phyloP scores from a whole-genome alignment of 1,140 invertebrate genomes.

The Trypoxylus dichotomus region DNA sequence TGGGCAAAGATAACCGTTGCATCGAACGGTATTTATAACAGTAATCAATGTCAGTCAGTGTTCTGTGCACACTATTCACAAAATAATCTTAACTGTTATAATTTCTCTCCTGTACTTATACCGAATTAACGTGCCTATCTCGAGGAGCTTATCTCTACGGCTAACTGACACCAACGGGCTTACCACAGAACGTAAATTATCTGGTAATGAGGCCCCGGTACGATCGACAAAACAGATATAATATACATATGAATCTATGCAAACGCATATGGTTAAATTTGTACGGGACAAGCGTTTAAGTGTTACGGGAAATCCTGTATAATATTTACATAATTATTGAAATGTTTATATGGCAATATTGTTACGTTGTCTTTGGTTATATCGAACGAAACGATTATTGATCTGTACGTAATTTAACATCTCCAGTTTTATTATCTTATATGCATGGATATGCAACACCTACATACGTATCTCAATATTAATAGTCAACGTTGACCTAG shows the following conservation, averaged over 20 bases:
- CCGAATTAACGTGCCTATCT: constrained; percentile 5
- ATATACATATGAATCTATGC: not conserved
- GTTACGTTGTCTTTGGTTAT: too few species aligned
- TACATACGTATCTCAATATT: not conserved
- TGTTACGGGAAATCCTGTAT: not conserved
- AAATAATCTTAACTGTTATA: constrained; percentile 8
- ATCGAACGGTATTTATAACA: constrained; percentile 22
- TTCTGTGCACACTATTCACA: not conserved
- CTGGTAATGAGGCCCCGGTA: not conserved
- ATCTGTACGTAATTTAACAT: not conserved
- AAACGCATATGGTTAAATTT: too few species aligned
- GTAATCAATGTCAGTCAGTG: constrained; percentile 13
- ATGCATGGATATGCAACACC: not conserved
- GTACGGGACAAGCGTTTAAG: not conserved
- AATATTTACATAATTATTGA: not conserved
- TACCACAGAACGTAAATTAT: not conserved
- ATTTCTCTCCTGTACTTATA: not conserved
- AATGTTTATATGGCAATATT: too few species aligned
- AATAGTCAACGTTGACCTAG: not conserved
- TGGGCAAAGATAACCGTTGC: constrained; percentile 1
- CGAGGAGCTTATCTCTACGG: not conserved
- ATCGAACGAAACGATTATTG: not conserved
- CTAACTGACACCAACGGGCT: not conserved
- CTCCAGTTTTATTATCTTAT: too few species aligned
- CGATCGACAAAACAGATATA: not conserved